A percentile compares a stretch with the other conserved stretches of the same genome.
phyloP scores from a whole-genome alignment of 2,113 vertebrate species.

The Carassius carassius region DNA sequence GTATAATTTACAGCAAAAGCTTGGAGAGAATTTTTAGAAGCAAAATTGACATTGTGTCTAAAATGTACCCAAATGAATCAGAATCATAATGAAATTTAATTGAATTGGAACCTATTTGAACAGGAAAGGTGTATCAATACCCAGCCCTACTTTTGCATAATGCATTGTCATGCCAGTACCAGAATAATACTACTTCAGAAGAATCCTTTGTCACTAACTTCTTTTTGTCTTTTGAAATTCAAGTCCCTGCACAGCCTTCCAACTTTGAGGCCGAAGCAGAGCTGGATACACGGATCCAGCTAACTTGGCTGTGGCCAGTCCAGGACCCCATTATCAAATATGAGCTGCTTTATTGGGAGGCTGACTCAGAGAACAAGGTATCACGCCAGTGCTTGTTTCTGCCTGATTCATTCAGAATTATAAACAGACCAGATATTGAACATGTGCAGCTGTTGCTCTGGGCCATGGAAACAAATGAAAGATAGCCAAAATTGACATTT shows the following conservation, averaged over 20 bases:
- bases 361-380: conserved; percentile 83
- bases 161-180: neutral
- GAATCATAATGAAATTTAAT: neutral
- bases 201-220: neutral
- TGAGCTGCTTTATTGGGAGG: conserved; percentile 91
- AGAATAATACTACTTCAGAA: neutral
- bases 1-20: neutral
- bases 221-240: neutral
- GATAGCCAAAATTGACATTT: conserved; percentile 35
- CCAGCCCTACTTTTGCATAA: neutral
- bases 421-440: conserved; percentile 21
- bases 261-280: conserved; percentile 91
- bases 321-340: conserved; percentile 88
- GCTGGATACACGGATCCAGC: conserved; percentile 86
- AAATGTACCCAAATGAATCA: neutral
- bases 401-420: neutral
- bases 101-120: neutral
- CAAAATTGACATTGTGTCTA: neutral
- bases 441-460: neutral
- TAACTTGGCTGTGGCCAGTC: conserved; percentile 89
- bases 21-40: neutral
- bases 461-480: conserved; percentile 31
- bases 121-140: neutral
- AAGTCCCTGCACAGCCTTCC: conserved; percentile 90
- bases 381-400: neutral